phyloP scores from a whole-genome alignment of 2,113 vertebrate genomes.

The Bubo bubo region DNA sequence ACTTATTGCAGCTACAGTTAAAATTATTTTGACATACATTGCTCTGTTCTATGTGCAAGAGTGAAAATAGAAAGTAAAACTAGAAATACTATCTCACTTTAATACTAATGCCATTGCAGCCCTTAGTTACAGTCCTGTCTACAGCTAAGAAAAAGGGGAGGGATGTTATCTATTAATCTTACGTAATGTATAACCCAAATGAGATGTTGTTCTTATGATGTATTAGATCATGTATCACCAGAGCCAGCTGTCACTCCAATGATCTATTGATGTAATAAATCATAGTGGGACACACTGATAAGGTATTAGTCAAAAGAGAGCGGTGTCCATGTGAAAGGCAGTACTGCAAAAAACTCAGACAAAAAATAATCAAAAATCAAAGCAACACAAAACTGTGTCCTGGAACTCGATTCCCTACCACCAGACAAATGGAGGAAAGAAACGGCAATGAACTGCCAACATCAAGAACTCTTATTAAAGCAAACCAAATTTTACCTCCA shows the following conservation, averaged over 20 bases:
- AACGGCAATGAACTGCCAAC: not conserved
- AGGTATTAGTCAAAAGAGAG: conserved; percentile 57
- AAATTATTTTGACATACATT: not conserved
- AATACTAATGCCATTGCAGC: not conserved
- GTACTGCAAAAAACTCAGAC: conserved; percentile 34
- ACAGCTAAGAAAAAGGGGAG: not conserved
- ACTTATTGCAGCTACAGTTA: not conserved
- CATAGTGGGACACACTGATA: conserved; percentile 53
- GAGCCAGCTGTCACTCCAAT: conserved; percentile 55
- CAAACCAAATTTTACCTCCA: not conserved
- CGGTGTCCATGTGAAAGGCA: conserved; percentile 37
- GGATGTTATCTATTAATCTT: conserved; percentile 20
- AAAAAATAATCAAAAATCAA: not conserved
- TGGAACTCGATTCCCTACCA: conserved; percentile 12
- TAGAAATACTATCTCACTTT: not conserved
- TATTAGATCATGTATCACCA: conserved; percentile 73
- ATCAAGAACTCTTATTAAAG: not conserved
- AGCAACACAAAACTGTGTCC: not conserved
- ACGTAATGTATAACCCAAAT: conserved; percentile 43
- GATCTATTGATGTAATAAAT: conserved; percentile 72
- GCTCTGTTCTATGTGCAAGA: not conserved
- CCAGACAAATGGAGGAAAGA: not conserved
- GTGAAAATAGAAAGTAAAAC: not conserved
- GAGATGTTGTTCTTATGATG: conserved; percentile 69
- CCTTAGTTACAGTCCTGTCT: not conserved